A percentile compares a stretch with the other conserved stretches of the same genome.
Evolutionary conservation across 2,113 vertebrate species (phyloP).

Genomic region (Gasterosteus aculeatus): DNA sequence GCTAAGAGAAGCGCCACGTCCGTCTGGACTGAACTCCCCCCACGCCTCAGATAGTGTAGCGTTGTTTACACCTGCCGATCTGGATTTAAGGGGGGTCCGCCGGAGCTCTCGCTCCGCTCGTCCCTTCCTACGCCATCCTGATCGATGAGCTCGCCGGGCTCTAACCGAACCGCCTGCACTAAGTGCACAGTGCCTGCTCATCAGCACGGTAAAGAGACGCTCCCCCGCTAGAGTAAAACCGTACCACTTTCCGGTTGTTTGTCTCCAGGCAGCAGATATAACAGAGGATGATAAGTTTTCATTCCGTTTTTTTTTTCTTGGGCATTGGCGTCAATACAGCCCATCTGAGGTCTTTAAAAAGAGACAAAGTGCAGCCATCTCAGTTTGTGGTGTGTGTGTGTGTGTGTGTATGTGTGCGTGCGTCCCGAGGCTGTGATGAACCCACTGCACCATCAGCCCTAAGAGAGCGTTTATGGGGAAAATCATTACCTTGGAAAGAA

Average conservation of each 20-base stretch:
- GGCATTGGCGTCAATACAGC: constrained; percentile 70
- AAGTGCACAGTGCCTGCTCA: constrained; percentile 60
- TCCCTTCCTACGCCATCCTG: constrained; percentile 4
- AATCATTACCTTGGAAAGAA: constrained; percentile 75
- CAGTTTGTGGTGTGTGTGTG: constrained; percentile 16
- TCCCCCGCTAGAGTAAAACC: constrained; percentile 75
- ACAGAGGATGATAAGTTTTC: constrained; percentile 71
- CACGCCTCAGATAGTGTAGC: neutral
- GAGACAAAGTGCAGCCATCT: constrained; percentile 38
- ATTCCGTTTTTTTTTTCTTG: constrained; percentile 66
- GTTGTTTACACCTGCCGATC: constrained; percentile 29
- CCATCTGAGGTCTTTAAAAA: constrained; percentile 76
- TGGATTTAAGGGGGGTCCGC: constrained; percentile 19
- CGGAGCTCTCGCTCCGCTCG: neutral
- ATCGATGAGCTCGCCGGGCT: constrained; percentile 56
- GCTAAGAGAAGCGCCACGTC: constrained; percentile 62
- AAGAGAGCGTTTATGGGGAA: constrained; percentile 72
- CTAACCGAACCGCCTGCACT: constrained; percentile 44
- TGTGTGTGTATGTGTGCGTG: constrained; percentile 15
- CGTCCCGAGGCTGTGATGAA: constrained; percentile 63
- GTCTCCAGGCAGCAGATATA: constrained; percentile 76
- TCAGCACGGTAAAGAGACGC: constrained; percentile 78
- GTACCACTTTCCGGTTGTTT: constrained; percentile 76
- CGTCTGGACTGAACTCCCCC: constrained; percentile 46
- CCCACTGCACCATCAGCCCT: constrained; percentile 58